Base-by-base conservation (phyloP, 1,140 invertebrate species). In the Drosophila neocordata region DNA sequence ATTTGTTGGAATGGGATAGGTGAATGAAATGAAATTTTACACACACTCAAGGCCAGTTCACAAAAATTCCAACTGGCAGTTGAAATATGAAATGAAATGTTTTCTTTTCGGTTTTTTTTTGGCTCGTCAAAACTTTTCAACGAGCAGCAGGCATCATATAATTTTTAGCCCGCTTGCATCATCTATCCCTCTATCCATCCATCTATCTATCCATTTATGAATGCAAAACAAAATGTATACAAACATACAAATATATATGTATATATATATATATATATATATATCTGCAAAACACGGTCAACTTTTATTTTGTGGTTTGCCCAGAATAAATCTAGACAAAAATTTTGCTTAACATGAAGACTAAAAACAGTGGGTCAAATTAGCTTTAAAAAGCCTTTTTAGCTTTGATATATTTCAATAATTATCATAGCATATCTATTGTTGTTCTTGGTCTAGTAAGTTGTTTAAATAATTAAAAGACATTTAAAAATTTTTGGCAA, bases 61-160 rank as follows among this genome's bases (percentile, higher is more conserved):
- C 44, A 31, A 73, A 76, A 65, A 67, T 85, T 48, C 41, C 41
- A 48, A 48, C 41, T 67, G 60, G 38, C 68, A 71, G 53, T 81
- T 78, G 74, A 72, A 52, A 48, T 48, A 48, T 48, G 41, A 48
- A 44, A 44, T 44, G 41, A 77, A 64, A 78, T 77, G 60, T 67
- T 67, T 74, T 55, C 35, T 31, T 31, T 31, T 24, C 4, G 1
- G 1, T 24, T 24, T 7, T 31, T 31, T 31, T 31, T 31, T 37
- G 52, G 51, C 53, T 65, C 77, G 69, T 85, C 67, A 85, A 82
- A 85, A 87, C 55, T 87, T 87, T 69, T 76, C 82, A 87, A 82
- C 82, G 56, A 71, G 55, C 69, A 48, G 41, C 15, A 48, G 41
- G 15, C 41, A 18, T 48, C 41, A 20, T 65, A 71, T 85, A 81